Conservation (phyloP, 2,797 vertebrate genomes). For the Acanthurus leucopareius region DNA sequence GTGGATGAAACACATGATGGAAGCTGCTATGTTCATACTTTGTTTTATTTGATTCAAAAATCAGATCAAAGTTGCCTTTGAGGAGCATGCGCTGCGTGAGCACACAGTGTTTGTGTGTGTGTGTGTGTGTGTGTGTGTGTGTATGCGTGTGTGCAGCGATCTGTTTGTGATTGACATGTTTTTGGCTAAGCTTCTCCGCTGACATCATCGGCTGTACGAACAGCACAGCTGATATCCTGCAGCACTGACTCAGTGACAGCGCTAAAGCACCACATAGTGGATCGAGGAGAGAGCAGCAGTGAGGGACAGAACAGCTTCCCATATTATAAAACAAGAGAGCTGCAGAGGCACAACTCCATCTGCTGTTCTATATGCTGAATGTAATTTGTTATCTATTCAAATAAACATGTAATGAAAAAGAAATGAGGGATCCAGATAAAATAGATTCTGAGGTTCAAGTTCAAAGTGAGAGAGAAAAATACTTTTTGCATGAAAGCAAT, state of each 20-base stretch:
- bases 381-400: neutral
- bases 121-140: constrained; percentile 35
- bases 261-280: constrained; percentile 74
- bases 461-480: neutral
- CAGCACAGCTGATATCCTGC: constrained; percentile 52
- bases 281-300: constrained; percentile 40
- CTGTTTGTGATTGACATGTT: constrained; percentile 74
- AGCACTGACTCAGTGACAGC: constrained; percentile 43
- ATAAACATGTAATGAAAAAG: neutral
- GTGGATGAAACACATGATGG: neutral
- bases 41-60: constrained; percentile 62
- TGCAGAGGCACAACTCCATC: too few relatives aligned
- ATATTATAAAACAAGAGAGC: neutral
- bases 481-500: too few relatives aligned
- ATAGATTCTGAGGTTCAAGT: neutral
- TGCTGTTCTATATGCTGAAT: too few relatives aligned
- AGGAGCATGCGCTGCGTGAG: neutral
- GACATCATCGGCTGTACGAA: constrained; percentile 50
- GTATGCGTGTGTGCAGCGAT: constrained; percentile 15
- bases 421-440: neutral
- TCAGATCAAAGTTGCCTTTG: constrained; percentile 1
- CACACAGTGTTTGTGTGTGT: neutral
- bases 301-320: neutral
- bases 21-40: neutral
- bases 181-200: constrained; percentile 83